Evolutionary conservation across 2,113 vertebrate genomes (phyloP).

Genomic region (Oreochromis niloticus): DNA sequence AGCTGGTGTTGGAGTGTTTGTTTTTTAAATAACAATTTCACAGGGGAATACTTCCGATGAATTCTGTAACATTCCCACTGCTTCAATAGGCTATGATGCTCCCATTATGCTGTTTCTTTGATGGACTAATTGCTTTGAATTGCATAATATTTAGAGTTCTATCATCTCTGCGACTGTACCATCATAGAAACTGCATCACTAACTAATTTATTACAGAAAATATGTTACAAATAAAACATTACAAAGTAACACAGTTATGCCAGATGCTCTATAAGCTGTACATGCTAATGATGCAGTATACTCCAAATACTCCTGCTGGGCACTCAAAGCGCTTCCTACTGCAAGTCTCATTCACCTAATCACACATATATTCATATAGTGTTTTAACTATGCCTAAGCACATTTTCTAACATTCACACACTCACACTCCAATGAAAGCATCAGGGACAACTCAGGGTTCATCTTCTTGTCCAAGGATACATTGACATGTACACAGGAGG

Average conservation of each 20-base stretch:
- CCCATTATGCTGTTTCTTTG: background rate
- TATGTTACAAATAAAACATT: background rate
- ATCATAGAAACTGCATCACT: background rate
- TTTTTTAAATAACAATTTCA: background rate
- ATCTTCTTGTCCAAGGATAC: background rate
- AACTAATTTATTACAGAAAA: background rate
- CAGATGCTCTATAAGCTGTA: background rate
- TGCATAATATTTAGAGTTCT: background rate
- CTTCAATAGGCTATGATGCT: background rate
- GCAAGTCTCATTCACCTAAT: background rate
- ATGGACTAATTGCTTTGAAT: background rate
- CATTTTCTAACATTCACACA: background rate
- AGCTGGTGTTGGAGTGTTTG: background rate
- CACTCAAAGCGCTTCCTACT: background rate
- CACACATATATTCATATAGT: background rate
- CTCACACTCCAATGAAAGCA: background rate
- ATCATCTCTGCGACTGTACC: background rate
- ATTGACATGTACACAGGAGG: fast-evolving
- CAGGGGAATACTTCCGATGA: background rate
- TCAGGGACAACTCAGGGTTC: background rate
- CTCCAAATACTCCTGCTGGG: background rate
- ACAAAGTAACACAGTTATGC: background rate
- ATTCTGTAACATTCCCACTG: background rate
- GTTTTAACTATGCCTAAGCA: background rate
- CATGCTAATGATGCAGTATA: background rate